These are phyloP conservation scores for Tolmerus cingulatus DNA, from an alignment of 2,888 invertebrate species.

Conservation along the genomic window DNA sequence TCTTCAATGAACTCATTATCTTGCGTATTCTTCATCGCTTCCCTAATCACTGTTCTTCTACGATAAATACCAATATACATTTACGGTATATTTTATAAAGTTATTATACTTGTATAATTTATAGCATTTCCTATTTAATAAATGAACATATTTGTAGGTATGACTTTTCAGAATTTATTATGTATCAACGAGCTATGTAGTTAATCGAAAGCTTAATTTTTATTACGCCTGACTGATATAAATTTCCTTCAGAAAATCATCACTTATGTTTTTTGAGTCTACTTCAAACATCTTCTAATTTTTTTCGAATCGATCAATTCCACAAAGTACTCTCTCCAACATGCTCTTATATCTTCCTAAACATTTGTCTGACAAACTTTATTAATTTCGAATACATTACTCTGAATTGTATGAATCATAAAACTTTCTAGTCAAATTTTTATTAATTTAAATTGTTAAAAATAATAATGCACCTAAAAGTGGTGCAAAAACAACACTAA, in stretches of 20 bases:
- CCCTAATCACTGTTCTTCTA: neutral
- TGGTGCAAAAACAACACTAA: neutral
- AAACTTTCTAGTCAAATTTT: neutral
- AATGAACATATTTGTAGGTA: neutral
- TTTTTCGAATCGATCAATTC: too few relatives aligned
- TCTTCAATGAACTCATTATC: constrained; percentile 24
- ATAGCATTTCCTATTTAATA: neutral
- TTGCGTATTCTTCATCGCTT: neutral
- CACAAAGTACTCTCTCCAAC: too few relatives aligned
- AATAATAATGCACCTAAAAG: neutral
- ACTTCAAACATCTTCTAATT: too few relatives aligned
- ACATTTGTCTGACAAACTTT: too few relatives aligned
- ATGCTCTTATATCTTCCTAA: too few relatives aligned
- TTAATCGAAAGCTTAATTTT: too few relatives aligned
- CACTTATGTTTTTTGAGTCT: too few relatives aligned
- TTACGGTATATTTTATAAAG: neutral
- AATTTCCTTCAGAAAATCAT: too few relatives aligned
- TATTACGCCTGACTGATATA: too few relatives aligned
- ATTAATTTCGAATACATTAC: too few relatives aligned
- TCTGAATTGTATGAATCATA: too few relatives aligned
- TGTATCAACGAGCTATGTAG: too few relatives aligned
- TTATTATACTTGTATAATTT: neutral
- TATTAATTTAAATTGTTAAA: neutral
- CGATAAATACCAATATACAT: neutral
- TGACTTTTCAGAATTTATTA: neutral